A percentile compares a stretch with the other conserved stretches of the same genome.
These are phyloP conservation scores for Idaea straminata DNA, from an alignment of 2,888 invertebrate species.

Conservation along the genomic window DNA sequence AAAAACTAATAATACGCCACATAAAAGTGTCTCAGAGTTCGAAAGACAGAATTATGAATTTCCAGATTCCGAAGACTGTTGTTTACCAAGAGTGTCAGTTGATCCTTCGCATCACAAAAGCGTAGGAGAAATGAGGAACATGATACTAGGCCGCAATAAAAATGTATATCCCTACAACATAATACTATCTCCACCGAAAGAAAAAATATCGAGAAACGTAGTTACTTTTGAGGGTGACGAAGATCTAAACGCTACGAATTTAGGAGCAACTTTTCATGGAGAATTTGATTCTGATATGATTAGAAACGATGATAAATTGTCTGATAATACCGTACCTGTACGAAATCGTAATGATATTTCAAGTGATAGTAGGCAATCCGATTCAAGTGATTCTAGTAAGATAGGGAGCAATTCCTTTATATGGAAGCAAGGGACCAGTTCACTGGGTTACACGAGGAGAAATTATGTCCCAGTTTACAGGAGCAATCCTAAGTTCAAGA, in stretches of 20 bases:
- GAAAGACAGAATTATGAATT: constrained; percentile 46
- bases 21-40: constrained; percentile 8
- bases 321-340: constrained; percentile 18
- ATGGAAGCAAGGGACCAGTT: constrained; percentile 44
- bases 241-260: constrained; percentile 22
- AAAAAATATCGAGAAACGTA: constrained; percentile 52
- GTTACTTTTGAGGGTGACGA: constrained; percentile 55
- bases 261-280: constrained; percentile 2
- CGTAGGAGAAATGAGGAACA: constrained; percentile 54
- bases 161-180: constrained; percentile 70
- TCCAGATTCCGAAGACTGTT: constrained; percentile 53
- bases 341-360: constrained; percentile 12
- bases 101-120: constrained; percentile 34
- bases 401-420: constrained; percentile 51
- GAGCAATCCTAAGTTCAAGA: constrained; percentile 39
- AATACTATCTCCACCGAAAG: constrained; percentile 59
- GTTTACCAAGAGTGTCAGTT: constrained; percentile 54
- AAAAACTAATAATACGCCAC: constrained; percentile 17
- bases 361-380: constrained; percentile 38
- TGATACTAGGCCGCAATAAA: constrained; percentile 65
- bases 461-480: constrained; percentile 48
- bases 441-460: constrained; percentile 31
- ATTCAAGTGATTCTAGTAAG: constrained; percentile 52
- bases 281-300: neutral
- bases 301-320: constrained; percentile 24